Percentiles rank a stretch among this genome's conserved stretches.
phyloP scores from a whole-genome alignment of 2,888 invertebrate genomes.

The Linhomoeus sp. region DNA sequence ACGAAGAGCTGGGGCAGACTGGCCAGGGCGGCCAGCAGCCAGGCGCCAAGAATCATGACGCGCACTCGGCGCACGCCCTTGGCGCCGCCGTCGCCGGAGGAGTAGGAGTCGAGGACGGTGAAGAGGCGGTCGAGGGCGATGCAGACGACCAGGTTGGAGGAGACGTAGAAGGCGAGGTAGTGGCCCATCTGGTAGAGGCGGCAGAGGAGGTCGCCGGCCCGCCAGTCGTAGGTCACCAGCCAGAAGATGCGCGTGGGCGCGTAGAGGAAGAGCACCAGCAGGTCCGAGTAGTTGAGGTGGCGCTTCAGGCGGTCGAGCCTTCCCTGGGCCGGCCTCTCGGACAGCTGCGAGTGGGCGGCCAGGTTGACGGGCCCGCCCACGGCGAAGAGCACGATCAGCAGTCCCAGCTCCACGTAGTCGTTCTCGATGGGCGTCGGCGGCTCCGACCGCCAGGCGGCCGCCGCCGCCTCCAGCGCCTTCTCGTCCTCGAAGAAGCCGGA shows the following conservation, averaged over 20 bases:
- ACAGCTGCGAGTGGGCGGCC: conserved; percentile 22
- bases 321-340: neutral
- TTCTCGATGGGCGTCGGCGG: conserved; percentile 20
- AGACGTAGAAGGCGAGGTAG: conserved; percentile 21
- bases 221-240: conserved; percentile 24
- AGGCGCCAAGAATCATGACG: neutral
- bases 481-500: too few species aligned
- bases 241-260: conserved; percentile 21
- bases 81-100: neutral
- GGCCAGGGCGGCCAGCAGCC: neutral
- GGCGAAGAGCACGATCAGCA: conserved; percentile 16
- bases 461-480: too few species aligned
- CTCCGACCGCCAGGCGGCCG: too few species aligned
- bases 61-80: neutral
- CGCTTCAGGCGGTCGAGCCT: conserved; percentile 23
- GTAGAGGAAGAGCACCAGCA: conserved; percentile 25
- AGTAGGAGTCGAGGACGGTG: conserved; percentile 10
- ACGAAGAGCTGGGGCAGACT: conserved; percentile 1
- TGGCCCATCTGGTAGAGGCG: conserved; percentile 22
- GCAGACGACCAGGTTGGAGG: conserved; percentile 23
- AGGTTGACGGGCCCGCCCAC: conserved; percentile 25
- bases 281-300: conserved; percentile 22
- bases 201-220: conserved; percentile 24
- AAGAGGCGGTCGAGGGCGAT: conserved; percentile 24
- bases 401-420: conserved; percentile 21